These are phyloP conservation scores for Rhabdomys dilectus DNA, from an alignment of 2,113 vertebrate species.

Conservation along the genomic window DNA sequence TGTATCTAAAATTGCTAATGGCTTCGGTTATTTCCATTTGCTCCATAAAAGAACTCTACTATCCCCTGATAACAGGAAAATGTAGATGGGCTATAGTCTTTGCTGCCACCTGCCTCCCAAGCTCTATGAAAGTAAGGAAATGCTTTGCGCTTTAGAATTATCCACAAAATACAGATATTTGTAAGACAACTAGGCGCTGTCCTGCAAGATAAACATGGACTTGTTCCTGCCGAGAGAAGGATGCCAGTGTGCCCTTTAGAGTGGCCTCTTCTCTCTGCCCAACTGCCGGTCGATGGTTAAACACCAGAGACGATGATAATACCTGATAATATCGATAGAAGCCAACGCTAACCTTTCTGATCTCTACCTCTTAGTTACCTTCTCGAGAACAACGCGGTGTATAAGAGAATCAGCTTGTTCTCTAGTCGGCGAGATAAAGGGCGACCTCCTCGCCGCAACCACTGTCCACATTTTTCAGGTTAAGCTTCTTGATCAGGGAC, in stretches of 20 bases:
- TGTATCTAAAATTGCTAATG: background rate
- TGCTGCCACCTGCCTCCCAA: background rate
- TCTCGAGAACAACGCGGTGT: background rate
- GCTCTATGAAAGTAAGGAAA: background rate
- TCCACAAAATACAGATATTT: background rate
- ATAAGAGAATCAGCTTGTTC: conserved; percentile 12
- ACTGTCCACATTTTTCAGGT: background rate
- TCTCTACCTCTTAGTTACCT: background rate
- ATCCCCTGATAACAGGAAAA: background rate
- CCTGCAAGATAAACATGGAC: background rate
- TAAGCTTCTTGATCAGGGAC: background rate
- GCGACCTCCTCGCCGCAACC: background rate
- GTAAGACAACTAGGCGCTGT: background rate
- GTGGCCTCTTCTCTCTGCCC: background rate
- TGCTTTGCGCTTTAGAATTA: background rate
- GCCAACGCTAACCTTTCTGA: background rate
- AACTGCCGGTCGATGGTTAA: background rate
- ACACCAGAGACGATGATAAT: background rate
- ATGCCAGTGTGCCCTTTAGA: background rate
- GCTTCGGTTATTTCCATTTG: background rate
- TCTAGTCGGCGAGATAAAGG: background rate
- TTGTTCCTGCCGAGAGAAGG: background rate
- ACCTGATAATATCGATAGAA: background rate
- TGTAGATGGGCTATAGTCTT: background rate
- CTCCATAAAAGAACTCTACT: background rate